Conservation (phyloP, 2,113 vertebrate genomes). For the Tringa solitaria region DNA sequence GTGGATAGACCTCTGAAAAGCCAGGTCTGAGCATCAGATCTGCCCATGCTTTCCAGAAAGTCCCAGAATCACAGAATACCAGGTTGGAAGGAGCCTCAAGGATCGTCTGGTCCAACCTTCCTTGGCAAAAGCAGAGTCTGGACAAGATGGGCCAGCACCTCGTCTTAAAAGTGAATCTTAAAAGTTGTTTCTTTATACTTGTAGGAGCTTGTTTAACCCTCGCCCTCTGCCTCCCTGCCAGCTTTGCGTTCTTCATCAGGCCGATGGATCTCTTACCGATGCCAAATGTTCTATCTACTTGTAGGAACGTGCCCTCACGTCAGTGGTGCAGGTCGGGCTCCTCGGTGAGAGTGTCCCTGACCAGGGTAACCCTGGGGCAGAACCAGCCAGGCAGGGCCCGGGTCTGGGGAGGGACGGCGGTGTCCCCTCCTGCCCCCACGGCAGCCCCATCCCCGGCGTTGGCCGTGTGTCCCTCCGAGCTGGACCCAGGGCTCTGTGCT, state of each 20-base stretch:
- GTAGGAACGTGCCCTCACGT: rapidly evolving
- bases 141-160: not conserved
- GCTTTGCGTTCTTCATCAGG: not conserved
- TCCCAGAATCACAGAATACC: not conserved
- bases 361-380: not conserved
- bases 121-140: not conserved
- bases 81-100: not conserved
- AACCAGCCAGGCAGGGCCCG: rapidly evolving
- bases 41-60: not conserved
- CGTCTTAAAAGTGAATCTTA: not conserved
- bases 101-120: not conserved
- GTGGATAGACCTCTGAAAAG: not conserved
- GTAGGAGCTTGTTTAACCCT: not conserved
- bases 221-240: not conserved
- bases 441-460: not conserved
- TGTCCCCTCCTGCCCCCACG: rapidly evolving
- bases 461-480: rapidly evolving
- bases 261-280: not conserved
- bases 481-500: too few species aligned
- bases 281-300: not conserved
- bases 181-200: not conserved
- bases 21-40: not conserved
- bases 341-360: rapidly evolving
- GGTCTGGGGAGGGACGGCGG: rapidly evolving
- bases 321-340: not conserved